A percentile compares a stretch with the other conserved stretches of the same genome.
These are phyloP conservation scores for Itoplectis maculator DNA, from an alignment of 2,888 invertebrate genomes.

Conservation along the genomic window DNA sequence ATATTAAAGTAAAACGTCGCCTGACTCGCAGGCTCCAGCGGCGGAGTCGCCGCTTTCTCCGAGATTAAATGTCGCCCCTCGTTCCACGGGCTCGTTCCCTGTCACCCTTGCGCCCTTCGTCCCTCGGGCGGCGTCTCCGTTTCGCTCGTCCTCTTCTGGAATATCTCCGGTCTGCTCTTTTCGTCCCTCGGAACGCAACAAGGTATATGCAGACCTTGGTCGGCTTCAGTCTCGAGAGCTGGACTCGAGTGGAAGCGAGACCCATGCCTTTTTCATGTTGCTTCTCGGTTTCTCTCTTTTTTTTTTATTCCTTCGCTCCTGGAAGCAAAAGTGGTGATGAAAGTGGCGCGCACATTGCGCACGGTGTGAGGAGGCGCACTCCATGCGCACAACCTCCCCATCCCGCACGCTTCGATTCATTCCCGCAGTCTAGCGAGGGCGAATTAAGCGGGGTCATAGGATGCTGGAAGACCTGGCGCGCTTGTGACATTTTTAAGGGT, in stretches of 20 bases:
- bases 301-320: slow-evolving; percentile 15
- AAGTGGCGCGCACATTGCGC: slow-evolving; percentile 1
- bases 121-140: slow-evolving; percentile 50
- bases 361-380: background rate
- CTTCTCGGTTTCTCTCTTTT: slow-evolving; percentile 41
- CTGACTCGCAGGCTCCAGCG: background rate
- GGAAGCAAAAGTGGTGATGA: slow-evolving; percentile 17
- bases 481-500: slow-evolving; percentile 73
- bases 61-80: slow-evolving; percentile 80
- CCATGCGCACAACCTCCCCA: slow-evolving; percentile 53
- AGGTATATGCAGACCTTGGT: slow-evolving; percentile 1
- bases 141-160: slow-evolving; percentile 53
- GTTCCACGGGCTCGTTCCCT: slow-evolving; percentile 59
- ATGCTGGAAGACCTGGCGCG: slow-evolving; percentile 62
- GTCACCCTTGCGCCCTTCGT: slow-evolving; percentile 41
- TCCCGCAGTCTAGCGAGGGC: slow-evolving; percentile 47
- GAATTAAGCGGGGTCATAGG: slow-evolving; percentile 50
- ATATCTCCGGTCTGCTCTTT: slow-evolving; percentile 44
- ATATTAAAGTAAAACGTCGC: slow-evolving; percentile 79
- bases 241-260: slow-evolving; percentile 16
- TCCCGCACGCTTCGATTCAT: slow-evolving; percentile 59
- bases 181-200: slow-evolving; percentile 18
- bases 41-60: slow-evolving; percentile 76
- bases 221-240: slow-evolving; percentile 50
- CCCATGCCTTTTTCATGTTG: slow-evolving; percentile 41